phyloP scores from a whole-genome alignment of 23 tunicate genomes.

The Styela plicata region DNA sequence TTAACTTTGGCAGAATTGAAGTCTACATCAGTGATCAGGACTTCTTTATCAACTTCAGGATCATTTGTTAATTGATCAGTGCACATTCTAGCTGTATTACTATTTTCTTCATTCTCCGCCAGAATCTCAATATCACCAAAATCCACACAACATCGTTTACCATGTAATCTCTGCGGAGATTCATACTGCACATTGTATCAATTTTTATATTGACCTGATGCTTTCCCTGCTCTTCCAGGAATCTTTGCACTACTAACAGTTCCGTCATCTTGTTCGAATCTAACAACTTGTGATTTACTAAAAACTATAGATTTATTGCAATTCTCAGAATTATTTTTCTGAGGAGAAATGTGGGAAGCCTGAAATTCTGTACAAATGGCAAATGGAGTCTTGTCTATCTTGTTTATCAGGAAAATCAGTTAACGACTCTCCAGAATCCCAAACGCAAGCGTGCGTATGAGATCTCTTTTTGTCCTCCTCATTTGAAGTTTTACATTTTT shows the following conservation, averaged over 20 bases:
- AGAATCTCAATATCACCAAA: no score
- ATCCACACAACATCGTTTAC: background rate
- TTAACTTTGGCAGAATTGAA: background rate
- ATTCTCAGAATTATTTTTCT: background rate
- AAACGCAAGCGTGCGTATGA: no score
- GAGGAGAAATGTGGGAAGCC: background rate
- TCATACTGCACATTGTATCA: background rate
- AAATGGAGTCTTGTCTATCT: no score
- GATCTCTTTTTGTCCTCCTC: no score
- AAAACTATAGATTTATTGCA: background rate
- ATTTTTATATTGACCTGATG: background rate
- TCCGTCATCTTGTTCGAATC: background rate
- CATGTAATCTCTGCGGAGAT: background rate
- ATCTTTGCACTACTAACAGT: no score
- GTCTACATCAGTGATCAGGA: background rate
- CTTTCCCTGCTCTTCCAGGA: no score
- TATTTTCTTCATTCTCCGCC: no score
- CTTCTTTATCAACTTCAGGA: background rate
- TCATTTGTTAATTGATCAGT: no score
- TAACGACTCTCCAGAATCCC: no score
- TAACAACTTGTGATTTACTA: background rate
- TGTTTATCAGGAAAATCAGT: no score
- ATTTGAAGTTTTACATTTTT: no score
- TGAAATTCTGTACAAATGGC: background rate
- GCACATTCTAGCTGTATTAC: background rate